Conservation (phyloP, 92 coral and sea anemone species). For the Phenganax subtilis region DNA sequence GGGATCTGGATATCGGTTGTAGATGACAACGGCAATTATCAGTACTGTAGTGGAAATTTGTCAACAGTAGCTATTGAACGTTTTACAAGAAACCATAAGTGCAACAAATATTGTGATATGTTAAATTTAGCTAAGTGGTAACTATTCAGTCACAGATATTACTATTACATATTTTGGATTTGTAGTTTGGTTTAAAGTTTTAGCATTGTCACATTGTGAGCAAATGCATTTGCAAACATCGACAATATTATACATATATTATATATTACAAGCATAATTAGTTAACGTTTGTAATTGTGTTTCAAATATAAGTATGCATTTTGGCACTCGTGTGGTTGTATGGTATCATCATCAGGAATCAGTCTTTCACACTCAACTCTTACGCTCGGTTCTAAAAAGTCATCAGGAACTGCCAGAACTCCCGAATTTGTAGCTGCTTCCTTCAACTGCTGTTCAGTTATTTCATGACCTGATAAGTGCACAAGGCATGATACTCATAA, state of each 20-base stretch:
- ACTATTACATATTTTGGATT: too few relatives aligned
- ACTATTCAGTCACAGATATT: background rate
- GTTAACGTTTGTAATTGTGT: conserved; percentile 5
- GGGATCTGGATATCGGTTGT: conserved; percentile 50
- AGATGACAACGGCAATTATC: background rate
- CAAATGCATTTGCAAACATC: too few relatives aligned
- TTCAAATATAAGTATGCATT: conserved; percentile 57
- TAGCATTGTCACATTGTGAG: too few relatives aligned
- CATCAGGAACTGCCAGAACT: conserved; percentile 40
- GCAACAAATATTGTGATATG: conserved; percentile 18
- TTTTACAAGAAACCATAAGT: background rate
- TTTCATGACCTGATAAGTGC: background rate
- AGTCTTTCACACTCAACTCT: conserved; percentile 53
- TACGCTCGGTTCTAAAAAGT: conserved; percentile 44
- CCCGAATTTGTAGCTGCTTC: conserved; percentile 60
- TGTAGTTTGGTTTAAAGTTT: too few relatives aligned
- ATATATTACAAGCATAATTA: too few relatives aligned
- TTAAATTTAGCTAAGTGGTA: background rate
- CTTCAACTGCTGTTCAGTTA: conserved; percentile 48
- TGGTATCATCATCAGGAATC: conserved; percentile 47
- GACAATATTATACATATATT: too few relatives aligned
- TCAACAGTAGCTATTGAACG: conserved; percentile 4
- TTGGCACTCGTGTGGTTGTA: conserved; percentile 52
- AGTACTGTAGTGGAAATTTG: conserved; percentile 19
- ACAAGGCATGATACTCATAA: background rate